A percentile compares a stretch with the other conserved stretches of the same genome.
These are phyloP conservation scores for Diaprepes abbreviatus DNA, from an alignment of 2,888 invertebrate species.

Conservation along the genomic window DNA sequence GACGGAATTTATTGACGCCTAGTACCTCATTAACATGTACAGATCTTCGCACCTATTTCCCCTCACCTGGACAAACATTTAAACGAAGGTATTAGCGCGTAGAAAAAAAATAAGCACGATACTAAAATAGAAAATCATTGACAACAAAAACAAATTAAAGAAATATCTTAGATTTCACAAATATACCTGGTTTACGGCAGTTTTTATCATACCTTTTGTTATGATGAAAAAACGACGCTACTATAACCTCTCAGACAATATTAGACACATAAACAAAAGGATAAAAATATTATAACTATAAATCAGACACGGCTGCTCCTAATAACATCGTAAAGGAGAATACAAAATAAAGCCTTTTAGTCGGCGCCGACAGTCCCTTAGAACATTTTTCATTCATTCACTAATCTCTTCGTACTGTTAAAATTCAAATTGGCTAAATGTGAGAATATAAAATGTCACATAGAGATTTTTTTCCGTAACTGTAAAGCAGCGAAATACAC, in stretches of 20 bases:
- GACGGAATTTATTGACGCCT: too few species aligned
- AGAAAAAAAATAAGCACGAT: too few species aligned
- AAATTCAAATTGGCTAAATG: slow-evolving; percentile 12
- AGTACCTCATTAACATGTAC: too few species aligned
- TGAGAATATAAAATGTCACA: slow-evolving; percentile 7
- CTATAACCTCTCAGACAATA: neutral
- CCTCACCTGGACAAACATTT: too few species aligned
- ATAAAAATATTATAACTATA: slow-evolving; percentile 25
- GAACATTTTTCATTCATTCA: slow-evolving; percentile 13
- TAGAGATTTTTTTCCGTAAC: slow-evolving; percentile 8
- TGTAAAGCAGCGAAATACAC: neutral
- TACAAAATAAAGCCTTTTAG: slow-evolving; percentile 25
- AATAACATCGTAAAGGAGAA: slow-evolving; percentile 12
- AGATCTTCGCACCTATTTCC: too few species aligned
- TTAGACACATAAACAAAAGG: neutral
- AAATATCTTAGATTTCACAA: too few species aligned
- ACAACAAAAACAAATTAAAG: too few species aligned
- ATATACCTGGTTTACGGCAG: too few species aligned
- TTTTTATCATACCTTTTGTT: too few species aligned
- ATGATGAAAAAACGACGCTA: too few species aligned
- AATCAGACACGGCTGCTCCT: slow-evolving; percentile 29
- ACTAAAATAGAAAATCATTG: too few species aligned
- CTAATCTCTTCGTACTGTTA: slow-evolving; percentile 5
- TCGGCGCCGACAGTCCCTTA: slow-evolving; percentile 4
- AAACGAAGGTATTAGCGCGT: too few species aligned